These are phyloP conservation scores for Anthonomus grandis DNA, from an alignment of 1,140 invertebrate species.

Conservation along the genomic window DNA sequence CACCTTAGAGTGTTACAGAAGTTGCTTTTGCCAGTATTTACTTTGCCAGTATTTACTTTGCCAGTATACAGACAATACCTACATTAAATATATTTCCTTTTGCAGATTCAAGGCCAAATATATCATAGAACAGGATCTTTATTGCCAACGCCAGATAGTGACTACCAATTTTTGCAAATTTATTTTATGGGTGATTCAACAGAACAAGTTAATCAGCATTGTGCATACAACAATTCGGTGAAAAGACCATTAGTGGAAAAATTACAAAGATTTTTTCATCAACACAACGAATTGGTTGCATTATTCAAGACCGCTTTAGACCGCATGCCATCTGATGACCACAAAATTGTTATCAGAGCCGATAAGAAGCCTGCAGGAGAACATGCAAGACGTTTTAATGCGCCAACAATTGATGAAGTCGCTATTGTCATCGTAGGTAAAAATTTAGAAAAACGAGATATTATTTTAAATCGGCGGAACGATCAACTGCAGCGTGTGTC, in stretches of 20 bases:
- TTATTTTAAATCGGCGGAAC: conserved; percentile 32
- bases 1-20: too few species aligned
- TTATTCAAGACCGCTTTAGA: conserved; percentile 42
- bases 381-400: conserved; percentile 50
- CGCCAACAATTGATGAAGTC: conserved; percentile 49
- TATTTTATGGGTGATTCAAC: conserved; percentile 43
- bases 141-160: not conserved
- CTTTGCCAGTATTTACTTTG: too few species aligned
- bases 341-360: conserved; percentile 44
- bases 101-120: conserved; percentile 46
- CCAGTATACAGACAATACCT: too few species aligned
- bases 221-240: conserved; percentile 31
- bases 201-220: conserved; percentile 34
- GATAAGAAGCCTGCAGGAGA: conserved; percentile 46
- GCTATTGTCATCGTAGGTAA: conserved; percentile 37
- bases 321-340: conserved; percentile 38
- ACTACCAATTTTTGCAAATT: conserved; percentile 40
- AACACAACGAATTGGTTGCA: conserved; percentile 38
- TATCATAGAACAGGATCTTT: conserved; percentile 44
- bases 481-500: conserved; percentile 40
- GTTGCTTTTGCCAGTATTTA: too few species aligned
- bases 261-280: conserved; percentile 41
- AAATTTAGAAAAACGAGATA: conserved; percentile 40
- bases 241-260: conserved; percentile 31
- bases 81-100: too few species aligned